Evolutionary conservation across 2,113 vertebrate genomes (phyloP).

Genomic region (Columbina picui): DNA sequence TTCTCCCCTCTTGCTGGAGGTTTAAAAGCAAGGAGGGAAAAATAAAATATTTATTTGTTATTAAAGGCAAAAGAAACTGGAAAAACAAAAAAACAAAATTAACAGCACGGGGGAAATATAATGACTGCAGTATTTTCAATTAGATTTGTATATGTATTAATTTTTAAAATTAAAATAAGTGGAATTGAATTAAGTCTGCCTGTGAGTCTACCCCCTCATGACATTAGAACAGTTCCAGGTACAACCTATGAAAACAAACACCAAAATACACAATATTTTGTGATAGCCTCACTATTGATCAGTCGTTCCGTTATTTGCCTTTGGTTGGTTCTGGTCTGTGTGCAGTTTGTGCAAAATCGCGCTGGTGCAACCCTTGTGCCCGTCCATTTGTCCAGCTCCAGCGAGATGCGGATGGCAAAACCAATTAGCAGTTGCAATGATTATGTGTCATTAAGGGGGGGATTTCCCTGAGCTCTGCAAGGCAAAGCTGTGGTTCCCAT

Average conservation of each 20-base stretch:
- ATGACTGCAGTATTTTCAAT: accelerated
- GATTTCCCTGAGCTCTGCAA: accelerated
- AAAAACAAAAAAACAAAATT: not conserved
- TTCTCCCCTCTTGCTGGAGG: not conserved
- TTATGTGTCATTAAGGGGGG: accelerated
- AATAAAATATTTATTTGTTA: not conserved
- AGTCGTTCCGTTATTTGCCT: not conserved
- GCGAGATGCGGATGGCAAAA: not conserved
- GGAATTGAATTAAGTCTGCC: not conserved
- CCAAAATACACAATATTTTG: not conserved
- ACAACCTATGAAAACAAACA: not conserved
- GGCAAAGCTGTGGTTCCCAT: not conserved
- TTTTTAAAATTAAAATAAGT: not conserved
- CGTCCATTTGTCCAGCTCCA: accelerated
- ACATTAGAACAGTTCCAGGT: too few species aligned
- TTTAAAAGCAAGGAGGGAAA: not conserved
- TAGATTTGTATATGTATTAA: not conserved
- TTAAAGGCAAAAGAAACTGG: not conserved
- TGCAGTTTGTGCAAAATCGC: not conserved
- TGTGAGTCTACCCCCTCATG: accelerated
- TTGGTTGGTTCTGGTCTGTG: accelerated
- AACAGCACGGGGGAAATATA: not conserved
- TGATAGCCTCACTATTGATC: accelerated
- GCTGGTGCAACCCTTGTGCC: too few species aligned
- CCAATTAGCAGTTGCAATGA: too few species aligned